Percentiles rank a stretch among this genome's conserved stretches.
Evolutionary conservation across 1,140 invertebrate species (phyloP).

Genomic region (Procambarus clarkii): DNA sequence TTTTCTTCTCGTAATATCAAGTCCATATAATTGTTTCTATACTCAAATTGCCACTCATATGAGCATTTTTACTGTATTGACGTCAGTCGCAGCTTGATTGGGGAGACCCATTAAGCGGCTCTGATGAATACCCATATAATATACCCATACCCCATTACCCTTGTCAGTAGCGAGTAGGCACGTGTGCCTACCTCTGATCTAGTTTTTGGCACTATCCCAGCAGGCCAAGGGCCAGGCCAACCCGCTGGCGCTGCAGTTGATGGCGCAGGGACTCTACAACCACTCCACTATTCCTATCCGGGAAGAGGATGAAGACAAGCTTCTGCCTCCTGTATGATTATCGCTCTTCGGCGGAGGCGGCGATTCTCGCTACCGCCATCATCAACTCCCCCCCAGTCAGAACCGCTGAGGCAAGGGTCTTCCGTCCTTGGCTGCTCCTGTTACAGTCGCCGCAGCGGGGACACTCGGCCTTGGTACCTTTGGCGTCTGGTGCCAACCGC

Average conservation of each 20-base stretch:
- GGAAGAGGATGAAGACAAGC: slow-evolving; percentile 84
- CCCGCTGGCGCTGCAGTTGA: slow-evolving; percentile 92
- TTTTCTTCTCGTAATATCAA: not conserved
- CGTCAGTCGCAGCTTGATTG: too few species aligned
- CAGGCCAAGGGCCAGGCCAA: slow-evolving; percentile 86
- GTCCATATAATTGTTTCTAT: not conserved
- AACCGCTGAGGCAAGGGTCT: not conserved
- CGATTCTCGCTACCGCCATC: not conserved
- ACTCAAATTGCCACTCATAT: not conserved
- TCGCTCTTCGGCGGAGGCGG: not conserved
- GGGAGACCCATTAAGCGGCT: too few species aligned
- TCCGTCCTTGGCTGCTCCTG: too few species aligned
- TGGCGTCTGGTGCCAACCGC: too few species aligned
- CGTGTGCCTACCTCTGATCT: slow-evolving; percentile 28
- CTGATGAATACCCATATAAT: too few species aligned
- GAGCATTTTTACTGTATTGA: not conserved
- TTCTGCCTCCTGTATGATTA: slow-evolving; percentile 66
- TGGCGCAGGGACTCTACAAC: slow-evolving; percentile 96
- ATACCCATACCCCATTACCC: slow-evolving; percentile 3
- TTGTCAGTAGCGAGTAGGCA: slow-evolving; percentile 23
- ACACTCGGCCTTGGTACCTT: too few species aligned
- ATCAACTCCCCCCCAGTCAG: not conserved
- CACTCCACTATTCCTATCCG: slow-evolving; percentile 90
- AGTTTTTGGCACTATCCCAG: slow-evolving; percentile 51
- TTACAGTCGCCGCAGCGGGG: too few species aligned